Base-by-base conservation (phyloP, 1,140 invertebrate genomes). In the Hirudo medicinalis region DNA sequence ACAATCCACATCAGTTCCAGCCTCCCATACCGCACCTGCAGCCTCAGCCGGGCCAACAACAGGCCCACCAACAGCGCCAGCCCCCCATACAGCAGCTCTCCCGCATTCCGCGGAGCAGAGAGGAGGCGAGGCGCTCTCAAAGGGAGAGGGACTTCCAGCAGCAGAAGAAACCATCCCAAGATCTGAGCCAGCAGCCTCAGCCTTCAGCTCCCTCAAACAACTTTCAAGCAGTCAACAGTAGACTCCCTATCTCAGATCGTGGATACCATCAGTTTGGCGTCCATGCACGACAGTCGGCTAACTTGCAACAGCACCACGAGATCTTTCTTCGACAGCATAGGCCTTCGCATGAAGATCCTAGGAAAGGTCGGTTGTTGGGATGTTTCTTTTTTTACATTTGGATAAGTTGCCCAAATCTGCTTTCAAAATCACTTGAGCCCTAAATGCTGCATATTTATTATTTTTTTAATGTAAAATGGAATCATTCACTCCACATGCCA, bases 141-240 rank as follows among this genome's bases (percentile, higher is more conserved):
- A n/a, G 40, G 29, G 29, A 22, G 29, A 29, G 40, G 29, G 29
- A 68, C 27, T 27, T 27, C 60, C 60, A 63, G 60, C 29, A 25
- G 19, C 60, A 63, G 22, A 63, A 63, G 22, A 25, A 68, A 43
- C 40, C 11, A 22, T 43, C 67, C 11, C 69, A 70, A 22, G 22
- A 20, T 22, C 69, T 17, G n/a, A 15, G 15, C 22, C 69, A 70
- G 25, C 29, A 49, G 5, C 27, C 19, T 2, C 68, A 69, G 15
- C 32, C 32, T 20, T 20, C 32, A 20, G 54, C 54, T 25, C 57
- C 57, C 8, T 63, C 57, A 11, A 63, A 15, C 13, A 63, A 22
- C 72, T 71, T 25, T 75, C 53, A 32, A 49, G 69, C 36, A 20
- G 29, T 32, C 57, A 43, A 22, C 36, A 22, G n/a, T 57, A 27